Evolutionary conservation across 2,113 vertebrate species (phyloP), one percentile per base, ranked within the genome.

Genomic region (Phoxinus phoxinus): DNA sequence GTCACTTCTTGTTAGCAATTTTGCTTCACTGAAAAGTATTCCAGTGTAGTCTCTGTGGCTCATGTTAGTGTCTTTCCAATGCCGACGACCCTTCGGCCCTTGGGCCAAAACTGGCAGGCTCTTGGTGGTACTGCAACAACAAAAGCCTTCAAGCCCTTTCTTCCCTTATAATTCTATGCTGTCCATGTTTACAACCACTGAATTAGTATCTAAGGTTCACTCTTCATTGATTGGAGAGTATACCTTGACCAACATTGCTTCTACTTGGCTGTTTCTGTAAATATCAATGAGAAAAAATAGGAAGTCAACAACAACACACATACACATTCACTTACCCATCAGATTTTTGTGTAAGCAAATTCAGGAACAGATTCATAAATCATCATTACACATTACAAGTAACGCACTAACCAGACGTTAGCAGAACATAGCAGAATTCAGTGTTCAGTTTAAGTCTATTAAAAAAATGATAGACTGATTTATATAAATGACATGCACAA

Each of bases 401-500:
- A 67, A 48, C 27, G 8, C 46, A 59, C 53, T 56, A 21, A 21
- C 17, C 51, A 53, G 53, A 56, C 6, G 2, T 19, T 23, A 56
- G 53, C 53, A 21, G 19, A 10, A 77, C 4, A 10, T 46, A 76
- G 59, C 41, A 78, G 51, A 25, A 32, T 73, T 37, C 15, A 71
- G n/a, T 56, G 21, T 48, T n/a, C n/a, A n/a, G 61, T 86, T 74
- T 76, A 21, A 80, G 56, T 83, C 59, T 65, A 25, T 51, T 41
- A 41, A 48, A 53, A 59, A 15, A 46, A 71, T 35, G 6, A 58
- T 44, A 48, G 65, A 72, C 48, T 17, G 32, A 74, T 89, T 85
- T 35, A 71, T 86, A 63, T 84, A 51, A 78, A 76, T 61, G 63
- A 78, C 67, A 56, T 67, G 59, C 46, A 63, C 71, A 53, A 69